These are phyloP conservation scores for Catonia carolina DNA, from an alignment of 2,888 invertebrate genomes.

Conservation along the genomic window DNA sequence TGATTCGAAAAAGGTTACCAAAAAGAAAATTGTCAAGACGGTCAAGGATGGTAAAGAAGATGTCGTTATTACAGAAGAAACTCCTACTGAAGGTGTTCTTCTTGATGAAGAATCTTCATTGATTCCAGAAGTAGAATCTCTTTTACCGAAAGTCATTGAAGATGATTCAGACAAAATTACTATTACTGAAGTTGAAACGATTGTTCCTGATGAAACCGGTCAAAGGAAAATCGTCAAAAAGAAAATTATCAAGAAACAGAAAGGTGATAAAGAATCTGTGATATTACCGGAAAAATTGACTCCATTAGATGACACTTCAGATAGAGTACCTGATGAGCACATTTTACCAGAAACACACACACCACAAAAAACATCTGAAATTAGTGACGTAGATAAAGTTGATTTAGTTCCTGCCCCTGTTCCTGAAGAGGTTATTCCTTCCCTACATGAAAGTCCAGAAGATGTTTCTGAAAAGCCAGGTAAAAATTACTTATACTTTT, in stretches of 20 bases:
- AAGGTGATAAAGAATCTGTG: conserved; percentile 25
- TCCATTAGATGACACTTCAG: neutral
- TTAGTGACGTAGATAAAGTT: too few species aligned
- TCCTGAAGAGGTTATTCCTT: too few species aligned
- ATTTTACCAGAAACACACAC: neutral
- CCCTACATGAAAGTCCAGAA: too few species aligned
- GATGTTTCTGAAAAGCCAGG: too few species aligned
- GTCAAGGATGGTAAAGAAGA: conserved; percentile 15
- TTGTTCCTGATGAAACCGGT: conserved; percentile 7
- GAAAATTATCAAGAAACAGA: conserved; percentile 21
- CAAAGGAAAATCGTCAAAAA: conserved; percentile 6
- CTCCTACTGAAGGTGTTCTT: conserved; percentile 17
- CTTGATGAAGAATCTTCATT: conserved; percentile 17
- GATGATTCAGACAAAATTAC: conserved; percentile 8
- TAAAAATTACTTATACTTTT: too few species aligned
- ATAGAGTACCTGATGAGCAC: neutral
- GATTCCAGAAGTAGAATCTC: conserved; percentile 16
- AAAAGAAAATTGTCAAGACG: conserved; percentile 4
- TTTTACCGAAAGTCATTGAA: neutral
- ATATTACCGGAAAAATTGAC: conserved; percentile 20
- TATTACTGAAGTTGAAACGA: conserved; percentile 24
- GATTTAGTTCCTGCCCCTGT: too few species aligned
- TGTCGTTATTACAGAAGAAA: conserved; percentile 12
- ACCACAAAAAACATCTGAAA: too few species aligned
- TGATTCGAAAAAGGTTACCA: conserved; percentile 6